A percentile compares a stretch with the other conserved stretches of the same genome.
Conservation (phyloP, 2,888 invertebrate genomes). For the Oconnorella tubifera region DNA sequence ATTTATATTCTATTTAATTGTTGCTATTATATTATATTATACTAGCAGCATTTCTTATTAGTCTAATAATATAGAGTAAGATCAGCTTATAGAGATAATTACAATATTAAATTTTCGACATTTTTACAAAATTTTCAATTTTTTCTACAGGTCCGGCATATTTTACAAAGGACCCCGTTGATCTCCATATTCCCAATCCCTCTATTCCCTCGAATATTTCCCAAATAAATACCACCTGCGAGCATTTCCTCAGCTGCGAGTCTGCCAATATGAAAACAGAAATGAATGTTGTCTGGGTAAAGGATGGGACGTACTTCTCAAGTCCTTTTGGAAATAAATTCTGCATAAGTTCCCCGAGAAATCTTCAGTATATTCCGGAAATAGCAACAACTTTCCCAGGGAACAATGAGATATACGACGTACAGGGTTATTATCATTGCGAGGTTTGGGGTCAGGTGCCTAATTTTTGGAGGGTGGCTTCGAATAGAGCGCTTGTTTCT, state of each 20-base stretch:
- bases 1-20: background rate
- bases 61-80: too few species aligned
- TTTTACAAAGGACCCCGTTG: background rate
- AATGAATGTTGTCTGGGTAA: background rate
- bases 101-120: too few species aligned
- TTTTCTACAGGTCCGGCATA: background rate
- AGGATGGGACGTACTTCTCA: background rate
- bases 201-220: background rate
- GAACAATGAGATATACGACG: background rate
- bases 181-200: background rate
- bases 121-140: too few species aligned
- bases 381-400: background rate
- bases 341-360: background rate
- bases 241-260: background rate
- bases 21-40: background rate
- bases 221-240: background rate
- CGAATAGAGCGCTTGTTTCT: background rate
- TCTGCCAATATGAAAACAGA: background rate
- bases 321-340: background rate
- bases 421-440: background rate
- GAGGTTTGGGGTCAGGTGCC: background rate
- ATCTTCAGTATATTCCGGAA: too few species aligned
- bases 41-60: too few species aligned
- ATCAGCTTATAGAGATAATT: too few species aligned
- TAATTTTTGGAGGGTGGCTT: background rate